phyloP scores from a whole-genome alignment of 2,888 invertebrate species.

The Syrphus vitripennis region DNA sequence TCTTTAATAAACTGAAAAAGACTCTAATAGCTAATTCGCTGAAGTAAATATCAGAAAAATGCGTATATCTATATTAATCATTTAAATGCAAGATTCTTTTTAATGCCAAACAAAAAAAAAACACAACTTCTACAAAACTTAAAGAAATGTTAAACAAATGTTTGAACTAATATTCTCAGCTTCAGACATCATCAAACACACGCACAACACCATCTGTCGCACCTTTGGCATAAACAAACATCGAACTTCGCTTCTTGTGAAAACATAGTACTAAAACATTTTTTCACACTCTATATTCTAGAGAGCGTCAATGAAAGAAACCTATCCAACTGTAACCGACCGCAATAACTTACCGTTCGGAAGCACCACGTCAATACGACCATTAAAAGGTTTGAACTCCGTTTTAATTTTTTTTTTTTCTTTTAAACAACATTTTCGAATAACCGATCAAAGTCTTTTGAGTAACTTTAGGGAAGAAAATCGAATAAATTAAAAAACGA shows the following conservation, averaged over 20 bases:
- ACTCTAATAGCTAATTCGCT: too few species aligned
- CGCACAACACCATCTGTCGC: slow-evolving; percentile 39
- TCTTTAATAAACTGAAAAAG: too few species aligned
- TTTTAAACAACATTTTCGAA: background rate
- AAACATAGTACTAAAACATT: slow-evolving; percentile 38
- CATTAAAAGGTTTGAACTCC: slow-evolving; percentile 56
- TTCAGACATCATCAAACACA: background rate
- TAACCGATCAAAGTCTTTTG: background rate
- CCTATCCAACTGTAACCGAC: slow-evolving; percentile 67
- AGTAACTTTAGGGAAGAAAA: slow-evolving; percentile 34
- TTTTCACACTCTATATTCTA: slow-evolving; percentile 52
- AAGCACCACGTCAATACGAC: slow-evolving; percentile 54
- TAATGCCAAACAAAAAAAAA: background rate
- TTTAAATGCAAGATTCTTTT: background rate
- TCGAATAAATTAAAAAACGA: slow-evolving; percentile 60
- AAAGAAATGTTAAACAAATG: background rate
- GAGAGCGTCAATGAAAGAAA: slow-evolving; percentile 69
- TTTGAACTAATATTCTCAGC: background rate
- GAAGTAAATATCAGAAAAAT: background rate
- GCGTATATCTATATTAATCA: background rate
- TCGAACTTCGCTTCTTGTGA: background rate
- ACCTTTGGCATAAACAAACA: background rate
- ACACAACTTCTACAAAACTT: background rate
- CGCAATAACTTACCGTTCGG: slow-evolving; percentile 71
- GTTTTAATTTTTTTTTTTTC: background rate